Percentiles rank a stretch among this genome's conserved stretches.
phyloP scores from a whole-genome alignment of 35 echinoderm and acorn worm species.

The Ophiothrix spiculata region DNA sequence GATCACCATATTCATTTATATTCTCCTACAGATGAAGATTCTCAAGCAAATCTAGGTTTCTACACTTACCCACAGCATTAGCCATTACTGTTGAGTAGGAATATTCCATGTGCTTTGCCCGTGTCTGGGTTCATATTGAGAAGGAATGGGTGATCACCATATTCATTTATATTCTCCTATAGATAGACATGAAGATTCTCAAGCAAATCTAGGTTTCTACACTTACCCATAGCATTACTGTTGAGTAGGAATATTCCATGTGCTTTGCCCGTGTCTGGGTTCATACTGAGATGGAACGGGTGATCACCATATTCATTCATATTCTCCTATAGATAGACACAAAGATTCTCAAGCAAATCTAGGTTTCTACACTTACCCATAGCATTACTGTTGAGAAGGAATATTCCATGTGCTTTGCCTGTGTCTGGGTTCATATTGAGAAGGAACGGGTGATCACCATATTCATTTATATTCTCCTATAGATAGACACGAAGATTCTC shows the following conservation, averaged over 20 bases:
- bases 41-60: too few relatives aligned
- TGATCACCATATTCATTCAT: conserved; percentile 77
- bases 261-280: conserved; percentile 44
- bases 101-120: conserved; percentile 82
- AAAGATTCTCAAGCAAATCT: too few relatives aligned
- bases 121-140: conserved; percentile 44
- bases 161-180: conserved; percentile 64
- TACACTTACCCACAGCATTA: conserved; percentile 95
- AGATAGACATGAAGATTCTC: too few relatives aligned
- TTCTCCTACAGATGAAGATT: conserved; percentile 48
- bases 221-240: conserved; percentile 99
- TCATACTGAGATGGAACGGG: conserved; percentile 80
- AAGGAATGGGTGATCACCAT: conserved; percentile 90
- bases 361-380: conserved; percentile 80
- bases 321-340: conserved; percentile 41
- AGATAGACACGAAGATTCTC: too few relatives aligned
- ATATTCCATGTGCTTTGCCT: conserved; percentile 82
- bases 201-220: too few relatives aligned
- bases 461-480: conserved; percentile 64
- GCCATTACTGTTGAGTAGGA: conserved; percentile 94
- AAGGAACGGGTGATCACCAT: conserved; percentile 89
- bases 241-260: conserved; percentile 95
- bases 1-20: conserved; percentile 73
- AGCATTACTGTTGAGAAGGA: conserved; percentile 95
- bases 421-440: conserved; percentile 44